These are phyloP conservation scores for Spinus olivaceus DNA, from an alignment of 2,797 vertebrate species.

Conservation along the genomic window DNA sequence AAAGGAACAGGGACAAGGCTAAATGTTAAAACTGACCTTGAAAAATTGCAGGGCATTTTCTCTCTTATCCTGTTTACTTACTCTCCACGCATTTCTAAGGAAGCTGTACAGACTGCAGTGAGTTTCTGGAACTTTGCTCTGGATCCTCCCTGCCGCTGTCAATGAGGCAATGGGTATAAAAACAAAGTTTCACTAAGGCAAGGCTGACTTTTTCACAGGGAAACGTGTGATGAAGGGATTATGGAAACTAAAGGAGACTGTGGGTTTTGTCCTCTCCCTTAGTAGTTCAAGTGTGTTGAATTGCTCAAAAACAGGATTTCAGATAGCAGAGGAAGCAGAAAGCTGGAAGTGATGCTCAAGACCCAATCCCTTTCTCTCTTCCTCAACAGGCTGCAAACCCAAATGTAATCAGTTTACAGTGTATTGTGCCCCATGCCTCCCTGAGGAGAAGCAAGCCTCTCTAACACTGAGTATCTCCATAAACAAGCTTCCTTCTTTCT, in stretches of 20 bases:
- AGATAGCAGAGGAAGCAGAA: background rate
- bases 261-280: background rate
- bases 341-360: background rate
- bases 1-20: background rate
- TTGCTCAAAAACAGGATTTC: background rate
- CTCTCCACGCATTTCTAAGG: background rate
- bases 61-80: background rate
- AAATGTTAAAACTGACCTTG: background rate
- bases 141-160: background rate
- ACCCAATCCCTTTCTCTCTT: background rate
- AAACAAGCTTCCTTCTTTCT: background rate
- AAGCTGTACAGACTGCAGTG: background rate
- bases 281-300: background rate
- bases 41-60: background rate
- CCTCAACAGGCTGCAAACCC: background rate
- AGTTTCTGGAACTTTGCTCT: background rate
- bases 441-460: slow-evolving; percentile 9
- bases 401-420: background rate
- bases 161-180: background rate
- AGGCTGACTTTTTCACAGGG: background rate
- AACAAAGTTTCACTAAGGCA: background rate
- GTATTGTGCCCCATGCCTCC: background rate
- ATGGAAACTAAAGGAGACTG: background rate
- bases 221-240: background rate
- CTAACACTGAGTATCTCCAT: slow-evolving; percentile 14